A percentile compares a stretch with the other conserved stretches of the same genome.
Evolutionary conservation across 2,888 invertebrate species (phyloP).

Genomic region (Sinopyrophorus schimmeli): DNA sequence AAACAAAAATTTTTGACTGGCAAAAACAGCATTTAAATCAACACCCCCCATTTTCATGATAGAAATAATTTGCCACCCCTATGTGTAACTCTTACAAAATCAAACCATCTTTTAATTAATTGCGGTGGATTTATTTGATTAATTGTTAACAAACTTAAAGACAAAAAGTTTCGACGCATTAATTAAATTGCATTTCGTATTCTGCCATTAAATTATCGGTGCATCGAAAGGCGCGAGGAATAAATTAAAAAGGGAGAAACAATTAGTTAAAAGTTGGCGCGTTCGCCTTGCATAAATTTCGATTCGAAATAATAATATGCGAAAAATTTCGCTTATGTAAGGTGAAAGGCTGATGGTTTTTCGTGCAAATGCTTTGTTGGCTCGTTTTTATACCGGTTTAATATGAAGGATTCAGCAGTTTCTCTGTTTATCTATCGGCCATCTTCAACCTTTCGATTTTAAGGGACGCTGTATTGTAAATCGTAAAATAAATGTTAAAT

Average conservation of each 20-base stretch:
- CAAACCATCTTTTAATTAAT: no score
- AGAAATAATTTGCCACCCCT: no score
- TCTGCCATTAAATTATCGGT: no score
- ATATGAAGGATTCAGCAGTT: constrained; percentile 25
- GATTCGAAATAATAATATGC: constrained; percentile 36
- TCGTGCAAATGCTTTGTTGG: constrained; percentile 27
- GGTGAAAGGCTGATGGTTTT: constrained; percentile 20
- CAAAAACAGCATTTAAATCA: no score
- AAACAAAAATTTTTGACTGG: no score
- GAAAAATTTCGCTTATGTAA: constrained; percentile 31
- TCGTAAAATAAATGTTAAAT: constrained; percentile 5
- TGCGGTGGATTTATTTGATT: no score
- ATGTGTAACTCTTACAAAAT: no score
- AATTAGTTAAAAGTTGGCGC: constrained; percentile 22
- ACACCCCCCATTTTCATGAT: no score
- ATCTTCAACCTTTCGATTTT: constrained; percentile 8
- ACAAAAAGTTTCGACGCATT: no score
- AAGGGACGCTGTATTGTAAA: constrained; percentile 11
- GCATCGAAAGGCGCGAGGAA: neutral
- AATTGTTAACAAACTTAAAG: no score
- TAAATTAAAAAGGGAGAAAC: constrained; percentile 2
- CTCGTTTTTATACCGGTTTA: constrained; percentile 24
- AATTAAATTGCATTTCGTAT: no score
- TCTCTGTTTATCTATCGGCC: constrained; percentile 18
- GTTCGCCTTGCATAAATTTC: constrained; percentile 36